Percentiles rank a stretch among this genome's conserved stretches.
Conservation (phyloP, 2,797 vertebrate genomes). For the Gadopsis bispinosus region DNA sequence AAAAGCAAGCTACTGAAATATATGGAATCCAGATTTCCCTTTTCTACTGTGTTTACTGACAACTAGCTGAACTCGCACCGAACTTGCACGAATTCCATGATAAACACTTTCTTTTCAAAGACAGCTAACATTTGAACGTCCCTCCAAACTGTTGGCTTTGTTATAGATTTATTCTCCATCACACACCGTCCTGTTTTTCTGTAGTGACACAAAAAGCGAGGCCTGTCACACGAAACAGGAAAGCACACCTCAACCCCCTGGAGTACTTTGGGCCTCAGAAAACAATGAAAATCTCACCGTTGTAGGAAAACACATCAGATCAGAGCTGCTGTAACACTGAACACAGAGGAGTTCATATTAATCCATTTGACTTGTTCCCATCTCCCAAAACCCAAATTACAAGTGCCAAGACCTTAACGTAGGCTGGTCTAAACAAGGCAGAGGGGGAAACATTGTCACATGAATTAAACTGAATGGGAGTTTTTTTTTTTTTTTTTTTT, state of each 20-base stretch:
- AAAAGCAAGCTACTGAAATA: background rate
- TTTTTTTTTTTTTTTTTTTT: background rate
- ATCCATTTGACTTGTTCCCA: background rate
- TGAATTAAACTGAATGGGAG: constrained; percentile 7
- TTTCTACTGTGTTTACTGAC: constrained; percentile 14
- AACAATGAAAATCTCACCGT: constrained; percentile 24
- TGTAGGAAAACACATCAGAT: constrained; percentile 3
- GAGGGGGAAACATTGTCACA: background rate
- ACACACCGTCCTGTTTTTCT: constrained; percentile 25
- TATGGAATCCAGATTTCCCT: background rate
- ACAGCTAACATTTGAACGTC: background rate
- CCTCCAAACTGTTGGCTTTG: constrained; percentile 7
- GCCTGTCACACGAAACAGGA: constrained; percentile 59
- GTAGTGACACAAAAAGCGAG: constrained; percentile 25
- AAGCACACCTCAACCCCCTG: constrained; percentile 44
- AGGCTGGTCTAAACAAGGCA: background rate
- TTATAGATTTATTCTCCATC: background rate
- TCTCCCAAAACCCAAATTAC: background rate
- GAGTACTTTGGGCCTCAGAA: constrained; percentile 29
- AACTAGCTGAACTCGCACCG: constrained; percentile 11
- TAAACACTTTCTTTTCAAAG: constrained; percentile 12
- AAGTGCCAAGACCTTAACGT: background rate
- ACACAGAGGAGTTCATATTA: background rate
- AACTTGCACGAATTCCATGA: background rate
- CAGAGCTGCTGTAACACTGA: background rate